Percentiles rank a stretch among this genome's conserved stretches.
phyloP scores from a whole-genome alignment of 1,140 invertebrate genomes.

The Oreohelix idahoensis region DNA sequence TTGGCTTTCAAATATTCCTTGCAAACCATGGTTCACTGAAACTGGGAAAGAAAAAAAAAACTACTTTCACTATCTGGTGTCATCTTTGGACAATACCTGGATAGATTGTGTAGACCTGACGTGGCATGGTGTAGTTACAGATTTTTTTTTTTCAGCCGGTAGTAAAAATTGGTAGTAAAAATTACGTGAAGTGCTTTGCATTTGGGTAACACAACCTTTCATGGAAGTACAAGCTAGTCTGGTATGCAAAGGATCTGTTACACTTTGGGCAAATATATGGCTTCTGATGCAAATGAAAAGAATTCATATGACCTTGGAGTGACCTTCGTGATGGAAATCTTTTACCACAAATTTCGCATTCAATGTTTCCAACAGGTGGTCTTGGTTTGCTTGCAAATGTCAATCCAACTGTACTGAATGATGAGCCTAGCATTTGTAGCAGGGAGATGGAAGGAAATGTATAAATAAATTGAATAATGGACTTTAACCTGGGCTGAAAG shows the following conservation, averaged over 20 bases:
- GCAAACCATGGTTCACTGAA: neutral
- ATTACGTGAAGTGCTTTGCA: neutral
- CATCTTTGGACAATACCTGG: too few species aligned
- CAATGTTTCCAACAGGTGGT: slow-evolving; percentile 23
- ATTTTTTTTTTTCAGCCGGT: too few species aligned
- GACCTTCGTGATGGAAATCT: slow-evolving; percentile 27
- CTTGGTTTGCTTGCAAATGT: neutral
- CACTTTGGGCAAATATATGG: slow-evolving; percentile 28
- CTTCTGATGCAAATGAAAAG: slow-evolving; percentile 30
- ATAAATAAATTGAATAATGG: neutral
- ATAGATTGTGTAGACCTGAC: too few species aligned
- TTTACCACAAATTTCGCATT: slow-evolving; percentile 27
- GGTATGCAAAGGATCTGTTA: slow-evolving; percentile 36
- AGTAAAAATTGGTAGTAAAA: too few species aligned
- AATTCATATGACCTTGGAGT: slow-evolving; percentile 31
- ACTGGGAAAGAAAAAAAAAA: slow-evolving; percentile 1
- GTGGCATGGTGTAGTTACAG: too few species aligned
- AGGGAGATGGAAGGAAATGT: neutral
- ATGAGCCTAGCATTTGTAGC: slow-evolving; percentile 2
- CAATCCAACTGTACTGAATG: neutral
- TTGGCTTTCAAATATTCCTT: slow-evolving; percentile 3
- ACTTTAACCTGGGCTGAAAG: neutral
- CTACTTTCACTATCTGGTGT: neutral
- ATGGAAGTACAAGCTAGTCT: slow-evolving; percentile 34
- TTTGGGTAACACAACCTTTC: slow-evolving; percentile 20